Evolutionary conservation across 2,888 invertebrate genomes (phyloP), one percentile per base, ranked within the genome.

Genomic region (Acronicta alni): DNA sequence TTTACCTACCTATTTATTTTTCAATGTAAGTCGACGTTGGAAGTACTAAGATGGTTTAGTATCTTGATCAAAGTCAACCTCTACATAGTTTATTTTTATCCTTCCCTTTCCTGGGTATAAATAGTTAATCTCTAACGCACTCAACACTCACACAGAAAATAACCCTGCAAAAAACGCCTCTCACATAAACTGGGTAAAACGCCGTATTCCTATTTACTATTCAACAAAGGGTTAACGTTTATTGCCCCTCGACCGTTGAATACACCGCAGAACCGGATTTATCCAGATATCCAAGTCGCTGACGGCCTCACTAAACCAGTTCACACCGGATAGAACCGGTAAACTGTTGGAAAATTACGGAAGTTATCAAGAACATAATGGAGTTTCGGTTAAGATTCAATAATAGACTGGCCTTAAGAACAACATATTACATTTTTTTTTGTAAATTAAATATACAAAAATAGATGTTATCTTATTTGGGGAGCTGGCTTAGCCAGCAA

Each of bases 191-290:
- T 43, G 51, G 49, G 54, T 52, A 55, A 72, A 73, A 74, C 46
- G 67, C 56, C 58, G 61, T 68, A 56, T 67, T 61, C 59, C 52
- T 72, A 69, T 74, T 76, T 77, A 72, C 72, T 77, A 77, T 75
- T 76, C 75, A 67, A 77, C 77, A 74, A 77, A 76, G 69, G 77
- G 77, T 74, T 72, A 74, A 62, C 77, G 75, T 74, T 75, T 77
- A 77, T 77, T 77, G 69, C 65, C 55, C 45, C 62, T 72, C 61
- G 67, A 57, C 68, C 62, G 71, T 47, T 65, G 65, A 67, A 71
- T 70, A 69, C 52, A 58, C 77, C 77, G 52, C 75, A 71, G 17
- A 64, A 74, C 75, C 69, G 75, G 77, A 77, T 76, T 74, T 74
- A 74, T 72, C 61, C 57, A 71, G 74, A 77, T 77, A 76, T 70